Conservation (phyloP, 2,888 invertebrate species). For the Hyalella azteca region DNA sequence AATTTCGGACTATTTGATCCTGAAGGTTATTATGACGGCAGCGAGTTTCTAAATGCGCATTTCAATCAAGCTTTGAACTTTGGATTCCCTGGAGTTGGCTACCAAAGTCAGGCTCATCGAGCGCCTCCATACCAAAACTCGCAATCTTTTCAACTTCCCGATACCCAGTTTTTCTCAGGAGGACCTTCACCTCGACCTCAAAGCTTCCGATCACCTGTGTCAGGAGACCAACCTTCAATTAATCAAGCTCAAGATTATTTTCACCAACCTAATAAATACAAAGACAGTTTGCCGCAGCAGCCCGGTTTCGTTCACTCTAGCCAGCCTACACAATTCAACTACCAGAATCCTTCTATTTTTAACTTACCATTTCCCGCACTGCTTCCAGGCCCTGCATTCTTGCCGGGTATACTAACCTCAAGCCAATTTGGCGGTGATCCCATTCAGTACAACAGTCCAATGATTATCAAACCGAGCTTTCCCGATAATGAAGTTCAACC, state of each 20-base stretch:
- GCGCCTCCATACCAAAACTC: too few species aligned
- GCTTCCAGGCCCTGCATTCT: neutral
- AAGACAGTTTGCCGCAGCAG: neutral
- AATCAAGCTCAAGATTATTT: neutral
- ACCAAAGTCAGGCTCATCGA: neutral
- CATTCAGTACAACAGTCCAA: slow-evolving; percentile 7
- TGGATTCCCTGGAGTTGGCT: neutral
- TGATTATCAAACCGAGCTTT: slow-evolving; percentile 1
- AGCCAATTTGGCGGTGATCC: neutral
- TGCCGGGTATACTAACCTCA: neutral
- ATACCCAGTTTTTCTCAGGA: too few species aligned
- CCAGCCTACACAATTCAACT: neutral
- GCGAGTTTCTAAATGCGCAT: neutral
- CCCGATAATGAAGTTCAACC: too few species aligned
- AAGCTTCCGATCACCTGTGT: too few species aligned
- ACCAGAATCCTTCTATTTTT: neutral
- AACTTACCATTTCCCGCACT: neutral
- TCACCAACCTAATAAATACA: neutral
- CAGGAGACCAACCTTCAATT: neutral
- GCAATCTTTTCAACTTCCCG: too few species aligned
- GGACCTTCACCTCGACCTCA: too few species aligned
- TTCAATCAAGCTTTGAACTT: neutral
- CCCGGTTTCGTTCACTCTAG: neutral
- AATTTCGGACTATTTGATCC: too few species aligned
- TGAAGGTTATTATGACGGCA: too few species aligned